Conservation (phyloP, 2,888 invertebrate genomes). For the Sminthurides aquaticus region DNA sequence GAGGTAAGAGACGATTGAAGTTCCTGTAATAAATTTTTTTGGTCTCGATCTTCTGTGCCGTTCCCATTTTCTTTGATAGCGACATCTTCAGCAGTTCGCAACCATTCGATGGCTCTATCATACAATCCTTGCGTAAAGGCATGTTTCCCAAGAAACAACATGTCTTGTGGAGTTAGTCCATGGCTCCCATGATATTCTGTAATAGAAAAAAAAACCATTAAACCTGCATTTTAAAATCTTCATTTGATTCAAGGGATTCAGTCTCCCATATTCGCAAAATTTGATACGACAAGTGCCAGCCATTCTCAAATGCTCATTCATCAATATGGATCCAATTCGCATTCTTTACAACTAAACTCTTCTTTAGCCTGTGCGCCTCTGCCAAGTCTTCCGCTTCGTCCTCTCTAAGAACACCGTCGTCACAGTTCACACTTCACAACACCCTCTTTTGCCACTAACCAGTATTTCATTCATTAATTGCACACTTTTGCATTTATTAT, state of each 20-base stretch:
- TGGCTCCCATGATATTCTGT: conserved; percentile 39
- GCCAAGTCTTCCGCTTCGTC: too few relatives aligned
- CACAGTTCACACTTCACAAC: too few relatives aligned
- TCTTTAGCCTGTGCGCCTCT: too few relatives aligned
- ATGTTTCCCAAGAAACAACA: conserved; percentile 46
- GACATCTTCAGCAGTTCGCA: conserved; percentile 44
- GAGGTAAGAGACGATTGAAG: conserved; percentile 45
- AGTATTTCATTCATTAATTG: too few relatives aligned
- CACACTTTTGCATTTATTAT: too few relatives aligned
- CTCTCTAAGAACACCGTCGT: too few relatives aligned
- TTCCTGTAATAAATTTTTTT: conserved; percentile 43
- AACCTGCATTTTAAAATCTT: too few relatives aligned
- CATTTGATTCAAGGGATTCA: too few relatives aligned
- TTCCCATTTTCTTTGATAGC: conserved; percentile 43
- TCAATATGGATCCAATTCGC: too few relatives aligned
- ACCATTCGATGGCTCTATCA: conserved; percentile 46
- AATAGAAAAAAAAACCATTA: background rate
- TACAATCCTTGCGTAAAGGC: conserved; percentile 46
- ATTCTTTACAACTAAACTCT: too few relatives aligned
- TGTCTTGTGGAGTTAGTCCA: conserved; percentile 45
- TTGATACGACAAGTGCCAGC: background rate
- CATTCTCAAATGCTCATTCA: background rate
- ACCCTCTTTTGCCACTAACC: too few relatives aligned
- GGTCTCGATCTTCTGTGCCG: conserved; percentile 23
- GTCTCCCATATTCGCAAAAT: too few relatives aligned